Conservation (phyloP, 2,113 vertebrate species). For the Psittacula cyanocephala region DNA sequence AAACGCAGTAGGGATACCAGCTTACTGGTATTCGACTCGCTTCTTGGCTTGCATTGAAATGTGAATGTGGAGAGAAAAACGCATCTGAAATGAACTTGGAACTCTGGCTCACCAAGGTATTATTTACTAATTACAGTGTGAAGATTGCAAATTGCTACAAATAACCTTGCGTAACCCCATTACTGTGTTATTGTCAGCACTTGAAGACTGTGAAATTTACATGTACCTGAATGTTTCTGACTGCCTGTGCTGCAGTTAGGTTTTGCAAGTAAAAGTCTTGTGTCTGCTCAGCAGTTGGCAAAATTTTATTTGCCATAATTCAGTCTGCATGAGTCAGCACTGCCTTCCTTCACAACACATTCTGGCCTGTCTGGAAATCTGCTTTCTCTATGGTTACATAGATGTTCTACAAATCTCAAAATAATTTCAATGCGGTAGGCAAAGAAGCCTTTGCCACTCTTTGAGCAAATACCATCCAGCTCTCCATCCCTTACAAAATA, state of each 20-base stretch:
- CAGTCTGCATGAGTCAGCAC: constrained; percentile 23
- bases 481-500: background rate
- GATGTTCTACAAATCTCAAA: constrained; percentile 20
- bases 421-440: background rate
- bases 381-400: background rate
- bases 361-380: constrained; percentile 20
- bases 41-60: background rate
- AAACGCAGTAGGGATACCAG: background rate
- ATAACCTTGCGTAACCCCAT: background rate
- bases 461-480: background rate
- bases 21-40: background rate
- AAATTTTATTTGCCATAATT: constrained; percentile 25
- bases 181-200: background rate
- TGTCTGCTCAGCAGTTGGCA: constrained; percentile 41
- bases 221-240: background rate
- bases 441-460: background rate
- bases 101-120: background rate
- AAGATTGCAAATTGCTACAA: constrained; percentile 10
- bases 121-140: background rate
- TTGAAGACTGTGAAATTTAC: background rate
- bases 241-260: background rate
- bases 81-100: background rate
- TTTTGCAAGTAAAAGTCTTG: background rate
- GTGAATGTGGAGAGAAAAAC: background rate
- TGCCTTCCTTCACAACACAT: background rate